phyloP scores from a whole-genome alignment of 2,113 vertebrate genomes.

The crab-eating macaque (Macaca fascicularis) region T2T-MFA8v1.1 NC_088376.1:18265501-18266000 shows the following conservation, averaged over 20 bases:
- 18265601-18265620: neutral
- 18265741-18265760: conserved; percentile 17
- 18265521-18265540: neutral
- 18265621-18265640: neutral
- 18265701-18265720: neutral
- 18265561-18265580: neutral
- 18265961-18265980: conserved; percentile 68
- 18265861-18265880: conserved; percentile 73
- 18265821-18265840: conserved; percentile 29
- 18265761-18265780: neutral
- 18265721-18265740: conserved; percentile 27
- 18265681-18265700: neutral
- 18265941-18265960: conserved; percentile 64
- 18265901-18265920: conserved; percentile 77
- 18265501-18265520: neutral
- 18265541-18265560: fast-evolving
- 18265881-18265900: conserved; percentile 72
- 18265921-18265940: conserved; percentile 78
- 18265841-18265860: conserved; percentile 54
- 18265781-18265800: conserved; percentile 68
- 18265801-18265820: conserved; percentile 70
- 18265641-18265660: neutral
- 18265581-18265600: neutral
- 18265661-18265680: neutral
- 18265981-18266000: conserved; percentile 74